Conservation (phyloP, 2,888 invertebrate genomes). For the Sepiola atlantica region DNA sequence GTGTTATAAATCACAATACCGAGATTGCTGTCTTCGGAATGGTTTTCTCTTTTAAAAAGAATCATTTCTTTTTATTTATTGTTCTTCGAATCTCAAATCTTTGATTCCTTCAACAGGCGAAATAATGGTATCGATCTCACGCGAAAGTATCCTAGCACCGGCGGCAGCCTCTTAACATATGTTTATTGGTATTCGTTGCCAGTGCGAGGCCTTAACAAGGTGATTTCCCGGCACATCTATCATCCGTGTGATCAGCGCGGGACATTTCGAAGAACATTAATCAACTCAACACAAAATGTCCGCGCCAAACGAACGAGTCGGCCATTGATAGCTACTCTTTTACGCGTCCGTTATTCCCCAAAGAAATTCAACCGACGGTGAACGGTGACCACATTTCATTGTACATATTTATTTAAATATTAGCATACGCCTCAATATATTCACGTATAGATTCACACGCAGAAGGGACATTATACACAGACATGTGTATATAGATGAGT, state of each 20-base stretch:
- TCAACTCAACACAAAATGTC: not conserved
- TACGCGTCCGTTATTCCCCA: not conserved
- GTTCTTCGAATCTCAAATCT: not conserved
- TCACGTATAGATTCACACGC: not conserved
- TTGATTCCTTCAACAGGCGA: not conserved
- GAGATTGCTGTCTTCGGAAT: no score
- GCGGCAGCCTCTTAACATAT: not conserved
- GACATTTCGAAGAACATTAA: not conserved
- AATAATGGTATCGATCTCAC: not conserved
- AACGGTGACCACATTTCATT: not conserved
- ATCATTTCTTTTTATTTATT: no score
- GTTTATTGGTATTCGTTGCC: not conserved
- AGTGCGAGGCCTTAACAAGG: not conserved
- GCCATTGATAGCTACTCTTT: not conserved
- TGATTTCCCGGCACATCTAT: not conserved
- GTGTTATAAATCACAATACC: no score
- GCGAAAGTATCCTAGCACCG: not conserved
- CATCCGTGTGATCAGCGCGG: not conserved
- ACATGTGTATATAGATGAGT: not conserved
- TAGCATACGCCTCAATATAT: not conserved
- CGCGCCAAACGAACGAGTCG: not conserved
- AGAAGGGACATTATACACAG: not conserved
- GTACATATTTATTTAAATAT: not conserved
- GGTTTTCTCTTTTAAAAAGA: no score
- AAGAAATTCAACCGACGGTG: not conserved